Percentiles rank a stretch among this genome's conserved stretches.
Evolutionary conservation across 2,888 invertebrate species (phyloP).

Genomic region (Platerodrilus igneus): DNA sequence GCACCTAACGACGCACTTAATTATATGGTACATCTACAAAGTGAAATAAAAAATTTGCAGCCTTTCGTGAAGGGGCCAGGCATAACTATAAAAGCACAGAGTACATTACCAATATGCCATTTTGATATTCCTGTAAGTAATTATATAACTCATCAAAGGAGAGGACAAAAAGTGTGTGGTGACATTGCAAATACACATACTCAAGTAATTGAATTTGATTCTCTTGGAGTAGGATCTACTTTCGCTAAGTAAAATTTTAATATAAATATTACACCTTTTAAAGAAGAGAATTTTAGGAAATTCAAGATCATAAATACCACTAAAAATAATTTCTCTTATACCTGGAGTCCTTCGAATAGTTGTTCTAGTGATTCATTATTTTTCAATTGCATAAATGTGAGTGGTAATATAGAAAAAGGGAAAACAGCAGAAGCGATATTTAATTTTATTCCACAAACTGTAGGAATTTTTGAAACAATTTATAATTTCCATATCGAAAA

Average conservation of each 20-base stretch:
- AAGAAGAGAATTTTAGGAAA: conserved; percentile 43
- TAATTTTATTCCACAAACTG: conserved; percentile 58
- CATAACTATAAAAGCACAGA: conserved; percentile 53
- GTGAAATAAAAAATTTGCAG: conserved; percentile 53
- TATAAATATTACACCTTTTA: conserved; percentile 1
- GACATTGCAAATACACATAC: conserved; percentile 43
- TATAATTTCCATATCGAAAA: conserved; percentile 61
- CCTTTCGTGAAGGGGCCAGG: conserved; percentile 41
- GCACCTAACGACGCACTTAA: conserved; percentile 54
- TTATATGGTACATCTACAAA: conserved; percentile 53
- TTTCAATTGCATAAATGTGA: conserved; percentile 57
- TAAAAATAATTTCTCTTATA: conserved; percentile 51
- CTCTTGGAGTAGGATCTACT: conserved; percentile 53
- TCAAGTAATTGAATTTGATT: conserved; percentile 61
- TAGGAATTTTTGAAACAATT: conserved; percentile 63
- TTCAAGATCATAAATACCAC: conserved; percentile 67
- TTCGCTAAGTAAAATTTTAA: conserved; percentile 12
- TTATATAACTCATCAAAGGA: conserved; percentile 53
- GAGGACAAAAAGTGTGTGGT: conserved; percentile 48
- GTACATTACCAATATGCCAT: conserved; percentile 65
- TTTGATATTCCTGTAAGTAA: conserved; percentile 65
- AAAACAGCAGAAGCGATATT: conserved; percentile 58
- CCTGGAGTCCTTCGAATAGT: conserved; percentile 33
- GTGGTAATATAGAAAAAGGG: conserved; percentile 58
- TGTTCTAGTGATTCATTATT: conserved; percentile 38